These are phyloP conservation scores for Volucella inanis DNA, from an alignment of 2,888 invertebrate species.

Conservation along the genomic window DNA sequence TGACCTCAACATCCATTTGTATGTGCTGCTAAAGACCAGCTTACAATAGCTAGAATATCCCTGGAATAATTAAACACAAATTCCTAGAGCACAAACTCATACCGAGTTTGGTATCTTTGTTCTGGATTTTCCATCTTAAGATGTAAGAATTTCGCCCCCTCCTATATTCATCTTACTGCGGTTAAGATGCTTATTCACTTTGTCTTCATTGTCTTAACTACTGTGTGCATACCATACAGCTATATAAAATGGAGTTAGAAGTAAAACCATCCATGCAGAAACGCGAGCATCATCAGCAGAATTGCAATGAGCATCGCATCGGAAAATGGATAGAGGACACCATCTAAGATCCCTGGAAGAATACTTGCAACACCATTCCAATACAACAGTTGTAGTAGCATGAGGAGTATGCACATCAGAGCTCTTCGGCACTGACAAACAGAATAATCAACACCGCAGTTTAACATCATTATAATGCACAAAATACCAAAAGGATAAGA, in stretches of 20 bases:
- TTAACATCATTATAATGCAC: conserved; percentile 74
- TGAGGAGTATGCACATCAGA: conserved; percentile 14
- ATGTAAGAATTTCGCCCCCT: background rate
- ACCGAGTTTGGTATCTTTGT: conserved; percentile 11
- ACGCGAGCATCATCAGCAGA: conserved; percentile 59
- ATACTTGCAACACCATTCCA: conserved; percentile 13
- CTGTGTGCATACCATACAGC: conserved; percentile 12
- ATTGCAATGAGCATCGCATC: conserved; percentile 64
- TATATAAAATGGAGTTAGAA: conserved; percentile 58
- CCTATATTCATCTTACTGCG: conserved; percentile 60
- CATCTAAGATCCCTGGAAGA: conserved; percentile 16
- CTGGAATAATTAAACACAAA: conserved; percentile 58
- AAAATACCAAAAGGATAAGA: conserved; percentile 74
- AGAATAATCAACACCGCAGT: conserved; percentile 74
- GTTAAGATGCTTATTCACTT: conserved; percentile 72
- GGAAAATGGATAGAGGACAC: conserved; percentile 37
- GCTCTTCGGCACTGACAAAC: conserved; percentile 61
- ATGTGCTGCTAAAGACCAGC: background rate
- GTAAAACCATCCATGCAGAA: conserved; percentile 68
- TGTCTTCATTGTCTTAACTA: conserved; percentile 62
- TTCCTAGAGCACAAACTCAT: conserved; percentile 31
- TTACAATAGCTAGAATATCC: conserved; percentile 25
- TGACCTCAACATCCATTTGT: conserved; percentile 18
- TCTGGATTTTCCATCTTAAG: conserved; percentile 1
- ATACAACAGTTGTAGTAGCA: conserved; percentile 14